Base-by-base conservation (phyloP, 64 coral and sea anemone species). In the Acropora tenuis region DNA sequence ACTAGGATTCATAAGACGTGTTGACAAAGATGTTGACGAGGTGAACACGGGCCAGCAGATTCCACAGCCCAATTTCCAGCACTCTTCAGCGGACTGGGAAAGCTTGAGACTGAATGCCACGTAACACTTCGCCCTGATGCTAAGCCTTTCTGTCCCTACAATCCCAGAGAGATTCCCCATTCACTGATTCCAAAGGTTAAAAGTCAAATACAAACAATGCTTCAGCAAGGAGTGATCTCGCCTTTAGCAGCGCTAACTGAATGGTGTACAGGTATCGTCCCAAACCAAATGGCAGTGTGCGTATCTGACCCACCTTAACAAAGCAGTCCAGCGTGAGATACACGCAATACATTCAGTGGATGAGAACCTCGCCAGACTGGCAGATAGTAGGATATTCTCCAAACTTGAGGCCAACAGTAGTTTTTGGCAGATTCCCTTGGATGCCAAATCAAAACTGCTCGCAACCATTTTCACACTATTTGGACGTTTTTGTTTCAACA, bases 211-310 rank as follows among this genome's bases (percentile, higher is more conserved):
- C 43, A 87, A 9, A 46, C 45, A 75, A 87, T 87, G 84, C 44
- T 87, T 87, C 41, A 50, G 15, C 84, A 87, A 57, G 84, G 67
- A 18, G 66, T 87, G 5, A 87, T 87, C 65, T 87, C 84, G 12
- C 83, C 83, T 50, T 65, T 87, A n/a, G 73, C 84, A 87, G 83
- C 43, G 5, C 61, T 11, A 86, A 86, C 83, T 73, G 61, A 86
- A 86, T 86, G 83, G 84, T 87, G 84, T 87, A 17, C 72, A 30
- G 83, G 83, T 46, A 86, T 69, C 5, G 65, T 48, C 83, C 83
- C 19, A 72, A 87, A 75, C 84, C 84, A 41, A 87, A 87, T 73
- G 63, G 84, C 44, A 53, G 16, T 2, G 66, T 87, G 16, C 67
- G 44, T n/a, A 87, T 87, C 84, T 87, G 45, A 75, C 72, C 1